These are phyloP conservation scores for Variabilichromis moorii DNA, from an alignment of 2,113 vertebrate species.

Conservation along the genomic window DNA sequence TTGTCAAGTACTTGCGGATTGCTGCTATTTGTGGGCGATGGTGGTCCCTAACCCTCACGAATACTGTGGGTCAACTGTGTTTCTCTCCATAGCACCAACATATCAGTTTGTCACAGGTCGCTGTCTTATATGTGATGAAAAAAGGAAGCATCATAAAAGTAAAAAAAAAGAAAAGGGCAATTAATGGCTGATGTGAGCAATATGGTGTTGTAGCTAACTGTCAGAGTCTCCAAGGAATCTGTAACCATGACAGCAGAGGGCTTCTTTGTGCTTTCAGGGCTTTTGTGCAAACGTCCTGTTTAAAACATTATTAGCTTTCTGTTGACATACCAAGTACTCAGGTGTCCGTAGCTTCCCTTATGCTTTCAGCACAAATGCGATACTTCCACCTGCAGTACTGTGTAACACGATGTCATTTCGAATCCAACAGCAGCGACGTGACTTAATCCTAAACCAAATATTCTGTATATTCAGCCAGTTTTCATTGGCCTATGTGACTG, in stretches of 20 bases:
- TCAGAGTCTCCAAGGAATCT: background rate
- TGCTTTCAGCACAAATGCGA: background rate
- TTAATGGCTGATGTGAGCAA: background rate
- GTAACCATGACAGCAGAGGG: slow-evolving; percentile 6
- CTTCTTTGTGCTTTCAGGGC: background rate
- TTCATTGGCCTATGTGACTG: background rate
- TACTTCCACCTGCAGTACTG: background rate
- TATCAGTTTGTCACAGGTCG: background rate
- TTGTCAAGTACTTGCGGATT: background rate
- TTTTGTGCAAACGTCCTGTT: slow-evolving; percentile 2
- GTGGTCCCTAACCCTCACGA: background rate
- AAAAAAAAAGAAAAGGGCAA: background rate
- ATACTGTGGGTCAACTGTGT: background rate
- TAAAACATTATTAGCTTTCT: background rate
- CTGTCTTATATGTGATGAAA: background rate
- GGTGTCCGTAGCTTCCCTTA: background rate
- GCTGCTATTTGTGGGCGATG: background rate
- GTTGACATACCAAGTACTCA: background rate
- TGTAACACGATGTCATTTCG: background rate
- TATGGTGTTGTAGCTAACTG: background rate
- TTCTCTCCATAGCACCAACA: background rate
- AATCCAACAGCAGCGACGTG: background rate
- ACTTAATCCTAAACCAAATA: background rate
- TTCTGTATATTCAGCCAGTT: background rate
- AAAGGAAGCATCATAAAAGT: background rate